These are phyloP conservation scores for Semotilus atromaculatus DNA, from an alignment of 2,797 vertebrate species.

Conservation along the genomic window DNA sequence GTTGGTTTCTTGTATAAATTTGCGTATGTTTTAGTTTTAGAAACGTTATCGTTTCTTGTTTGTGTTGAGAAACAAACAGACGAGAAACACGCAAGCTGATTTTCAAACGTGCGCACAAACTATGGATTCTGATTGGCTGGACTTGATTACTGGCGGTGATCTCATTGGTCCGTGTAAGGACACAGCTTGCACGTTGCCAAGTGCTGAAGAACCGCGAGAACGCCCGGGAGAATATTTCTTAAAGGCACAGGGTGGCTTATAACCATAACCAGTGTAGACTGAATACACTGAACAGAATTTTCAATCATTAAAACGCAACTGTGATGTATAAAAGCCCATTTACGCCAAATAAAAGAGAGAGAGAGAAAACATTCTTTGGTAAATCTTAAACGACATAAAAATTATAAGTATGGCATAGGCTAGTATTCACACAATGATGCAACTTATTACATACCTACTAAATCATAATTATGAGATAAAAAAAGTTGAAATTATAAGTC, in stretches of 20 bases:
- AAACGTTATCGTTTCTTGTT: background rate
- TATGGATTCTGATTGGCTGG: conserved; percentile 69
- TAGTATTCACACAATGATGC: too few species aligned
- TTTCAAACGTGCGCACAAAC: conserved; percentile 77
- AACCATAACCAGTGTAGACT: background rate
- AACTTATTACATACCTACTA: too few species aligned
- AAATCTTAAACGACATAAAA: background rate
- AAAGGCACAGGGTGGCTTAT: background rate
- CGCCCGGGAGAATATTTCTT: conserved; percentile 27
- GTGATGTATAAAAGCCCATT: background rate
- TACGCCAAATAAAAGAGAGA: background rate
- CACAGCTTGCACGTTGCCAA: conserved; percentile 67
- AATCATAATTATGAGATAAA: too few species aligned
- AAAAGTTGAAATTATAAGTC: background rate
- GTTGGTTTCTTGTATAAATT: background rate
- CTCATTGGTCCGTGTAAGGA: conserved; percentile 69
- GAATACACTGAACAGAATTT: background rate
- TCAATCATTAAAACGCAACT: background rate
- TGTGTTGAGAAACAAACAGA: conserved; percentile 40
- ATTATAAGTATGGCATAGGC: too few species aligned
- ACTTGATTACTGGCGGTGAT: background rate
- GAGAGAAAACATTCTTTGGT: background rate
- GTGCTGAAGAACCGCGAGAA: conserved; percentile 66
- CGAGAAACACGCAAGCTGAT: conserved; percentile 50
- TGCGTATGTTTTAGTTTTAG: too few species aligned